Evolutionary conservation across 2,888 invertebrate genomes (phyloP).

Genomic region (Pherbina coryleti): DNA sequence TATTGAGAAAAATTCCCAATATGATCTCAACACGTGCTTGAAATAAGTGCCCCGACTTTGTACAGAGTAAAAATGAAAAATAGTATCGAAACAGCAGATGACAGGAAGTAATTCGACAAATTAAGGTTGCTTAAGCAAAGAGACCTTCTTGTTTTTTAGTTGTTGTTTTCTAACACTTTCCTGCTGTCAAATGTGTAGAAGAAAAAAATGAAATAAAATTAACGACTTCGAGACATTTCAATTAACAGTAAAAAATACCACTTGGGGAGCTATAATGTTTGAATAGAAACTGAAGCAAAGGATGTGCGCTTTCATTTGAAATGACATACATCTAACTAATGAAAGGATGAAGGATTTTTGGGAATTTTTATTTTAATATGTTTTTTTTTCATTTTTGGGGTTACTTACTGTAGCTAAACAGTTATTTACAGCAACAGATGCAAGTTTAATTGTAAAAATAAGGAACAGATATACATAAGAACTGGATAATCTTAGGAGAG

Average conservation of each 20-base stretch:
- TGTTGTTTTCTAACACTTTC: background rate
- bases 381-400: too few relatives aligned
- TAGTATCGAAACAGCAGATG: slow-evolving; percentile 56
- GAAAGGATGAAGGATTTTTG: slow-evolving; percentile 3
- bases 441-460: background rate
- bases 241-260: slow-evolving; percentile 36
- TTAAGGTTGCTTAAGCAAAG: slow-evolving; percentile 42
- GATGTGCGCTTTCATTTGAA: background rate
- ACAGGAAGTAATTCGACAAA: slow-evolving; percentile 63
- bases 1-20: slow-evolving; percentile 40
- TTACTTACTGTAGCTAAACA: background rate
- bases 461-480: slow-evolving; percentile 12
- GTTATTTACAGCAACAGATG: slow-evolving; percentile 4
- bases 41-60: background rate
- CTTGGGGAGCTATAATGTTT: slow-evolving; percentile 26
- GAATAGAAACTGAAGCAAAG: background rate
- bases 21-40: slow-evolving; percentile 24
- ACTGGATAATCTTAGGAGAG: too few relatives aligned
- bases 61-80: slow-evolving; percentile 42
- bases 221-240: slow-evolving; percentile 44
- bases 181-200: slow-evolving; percentile 17
- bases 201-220: slow-evolving; percentile 36
- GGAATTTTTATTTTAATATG: too few relatives aligned
- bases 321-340: slow-evolving; percentile 3
- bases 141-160: background rate